A percentile compares a stretch with the other conserved stretches of the same genome.
Conservation (phyloP, 2,888 invertebrate species). For the Agrochola litura region DNA sequence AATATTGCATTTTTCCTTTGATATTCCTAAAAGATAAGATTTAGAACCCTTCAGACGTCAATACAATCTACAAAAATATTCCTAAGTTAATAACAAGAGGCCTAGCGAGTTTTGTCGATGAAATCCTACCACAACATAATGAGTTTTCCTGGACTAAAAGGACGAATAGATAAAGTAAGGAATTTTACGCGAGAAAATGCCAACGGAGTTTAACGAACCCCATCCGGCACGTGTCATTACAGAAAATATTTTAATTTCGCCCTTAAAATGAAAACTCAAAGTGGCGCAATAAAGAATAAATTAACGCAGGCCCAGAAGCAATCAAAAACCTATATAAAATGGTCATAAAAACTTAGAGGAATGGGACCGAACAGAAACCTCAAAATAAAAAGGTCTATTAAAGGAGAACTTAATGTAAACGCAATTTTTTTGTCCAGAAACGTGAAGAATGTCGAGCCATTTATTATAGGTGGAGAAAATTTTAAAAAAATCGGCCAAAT, state of each 20-base stretch:
- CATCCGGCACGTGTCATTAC: slow-evolving; percentile 44
- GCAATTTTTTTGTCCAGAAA: slow-evolving; percentile 22
- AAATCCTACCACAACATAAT: neutral
- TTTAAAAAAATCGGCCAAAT: neutral
- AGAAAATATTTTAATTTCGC: slow-evolving; percentile 61
- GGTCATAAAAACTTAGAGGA: slow-evolving; percentile 58
- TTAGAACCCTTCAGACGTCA: neutral
- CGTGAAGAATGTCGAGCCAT: slow-evolving; percentile 6
- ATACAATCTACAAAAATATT: neutral
- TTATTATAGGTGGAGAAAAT: neutral
- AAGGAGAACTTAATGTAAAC: slow-evolving; percentile 38
- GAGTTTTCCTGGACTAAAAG: neutral
- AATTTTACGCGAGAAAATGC: slow-evolving; percentile 26
- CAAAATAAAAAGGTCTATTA: slow-evolving; percentile 55
- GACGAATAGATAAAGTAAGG: slow-evolving; percentile 7
- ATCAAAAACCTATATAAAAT: slow-evolving; percentile 65
- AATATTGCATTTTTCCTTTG: neutral
- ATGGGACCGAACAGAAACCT: slow-evolving; percentile 47
- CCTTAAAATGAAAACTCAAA: slow-evolving; percentile 52
- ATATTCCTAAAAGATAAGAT: neutral
- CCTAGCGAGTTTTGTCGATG: neutral
- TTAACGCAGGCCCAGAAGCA: slow-evolving; percentile 62
- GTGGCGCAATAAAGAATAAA: slow-evolving; percentile 60
- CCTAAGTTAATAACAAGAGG: neutral
- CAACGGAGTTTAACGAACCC: slow-evolving; percentile 25